Percentiles rank a stretch among this genome's conserved stretches.
Conservation (phyloP, 1,140 invertebrate genomes). For the Anadara kagoshimensis region DNA sequence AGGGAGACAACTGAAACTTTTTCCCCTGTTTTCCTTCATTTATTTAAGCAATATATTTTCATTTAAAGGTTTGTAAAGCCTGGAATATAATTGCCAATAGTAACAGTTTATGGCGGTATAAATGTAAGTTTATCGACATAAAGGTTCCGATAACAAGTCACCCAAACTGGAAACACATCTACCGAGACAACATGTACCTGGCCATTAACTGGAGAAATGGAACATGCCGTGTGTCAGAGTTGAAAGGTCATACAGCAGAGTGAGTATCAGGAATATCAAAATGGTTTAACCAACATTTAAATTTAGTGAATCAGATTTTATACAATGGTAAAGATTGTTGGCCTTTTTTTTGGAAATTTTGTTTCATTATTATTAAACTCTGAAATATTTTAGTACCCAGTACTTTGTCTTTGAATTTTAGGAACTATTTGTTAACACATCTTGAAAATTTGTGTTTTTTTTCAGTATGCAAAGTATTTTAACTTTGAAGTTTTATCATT, state of each 20-base stretch:
- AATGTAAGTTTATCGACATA: conserved; percentile 59
- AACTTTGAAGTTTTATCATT: too few relatives aligned
- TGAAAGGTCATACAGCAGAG: conserved; percentile 64
- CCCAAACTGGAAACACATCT: conserved; percentile 64
- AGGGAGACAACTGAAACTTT: too few relatives aligned
- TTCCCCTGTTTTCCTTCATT: background rate
- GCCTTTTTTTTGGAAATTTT: too few relatives aligned
- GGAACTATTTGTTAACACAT: too few relatives aligned
- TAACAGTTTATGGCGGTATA: conserved; percentile 65
- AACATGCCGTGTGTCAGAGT: conserved; percentile 49
- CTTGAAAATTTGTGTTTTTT: too few relatives aligned
- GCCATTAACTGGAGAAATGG: conserved; percentile 64
- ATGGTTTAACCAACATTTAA: background rate
- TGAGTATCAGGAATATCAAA: conserved; percentile 28
- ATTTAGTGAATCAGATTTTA: too few relatives aligned
- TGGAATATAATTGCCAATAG: conserved; percentile 64
- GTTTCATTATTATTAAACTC: too few relatives aligned
- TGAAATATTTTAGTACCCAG: too few relatives aligned
- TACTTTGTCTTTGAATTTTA: too few relatives aligned
- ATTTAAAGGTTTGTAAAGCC: conserved; percentile 59
- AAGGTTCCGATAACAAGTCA: conserved; percentile 51
- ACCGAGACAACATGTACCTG: conserved; percentile 59
- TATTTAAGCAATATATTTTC: background rate
- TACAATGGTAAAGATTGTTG: too few relatives aligned
- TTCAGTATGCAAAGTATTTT: too few relatives aligned